Conservation (phyloP, 2,113 vertebrate species). For the Oncorhynchus keta region DNA sequence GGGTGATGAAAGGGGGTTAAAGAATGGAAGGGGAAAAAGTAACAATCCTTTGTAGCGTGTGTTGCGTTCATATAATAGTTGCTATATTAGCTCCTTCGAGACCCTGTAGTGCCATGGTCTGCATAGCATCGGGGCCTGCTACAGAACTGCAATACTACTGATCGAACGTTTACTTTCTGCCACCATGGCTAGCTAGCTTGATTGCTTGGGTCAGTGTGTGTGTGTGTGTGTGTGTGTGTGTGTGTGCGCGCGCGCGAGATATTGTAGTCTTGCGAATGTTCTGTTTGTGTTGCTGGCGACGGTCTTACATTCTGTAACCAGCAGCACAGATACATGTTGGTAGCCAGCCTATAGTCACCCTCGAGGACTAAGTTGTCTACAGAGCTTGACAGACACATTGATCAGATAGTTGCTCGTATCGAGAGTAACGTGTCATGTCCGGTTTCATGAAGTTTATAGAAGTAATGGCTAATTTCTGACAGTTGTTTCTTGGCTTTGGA, state of each 20-base stretch:
- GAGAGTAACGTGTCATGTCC: background rate
- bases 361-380: conserved; percentile 20
- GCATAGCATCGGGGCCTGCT: conserved; percentile 73
- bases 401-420: background rate
- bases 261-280: conserved; percentile 4
- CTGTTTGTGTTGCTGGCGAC: conserved; percentile 21
- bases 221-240: conserved; percentile 27
- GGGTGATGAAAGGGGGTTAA: conserved; percentile 56
- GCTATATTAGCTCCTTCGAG: conserved; percentile 56
- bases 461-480: conserved; percentile 1
- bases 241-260: conserved; percentile 19
- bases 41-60: conserved; percentile 68
- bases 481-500: background rate
- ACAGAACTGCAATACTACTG: conserved; percentile 59
- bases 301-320: background rate
- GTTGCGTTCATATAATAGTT: conserved; percentile 62
- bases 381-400: background rate
- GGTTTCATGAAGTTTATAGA: background rate
- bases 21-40: conserved; percentile 69
- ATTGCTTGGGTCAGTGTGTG: conserved; percentile 50
- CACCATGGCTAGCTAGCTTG: conserved; percentile 50
- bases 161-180: conserved; percentile 54
- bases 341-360: background rate
- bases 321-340: too few relatives aligned
- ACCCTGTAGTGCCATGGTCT: conserved; percentile 32